Evolutionary conservation across 2,888 invertebrate species (phyloP).

Genomic region (Lithosia quadra): DNA sequence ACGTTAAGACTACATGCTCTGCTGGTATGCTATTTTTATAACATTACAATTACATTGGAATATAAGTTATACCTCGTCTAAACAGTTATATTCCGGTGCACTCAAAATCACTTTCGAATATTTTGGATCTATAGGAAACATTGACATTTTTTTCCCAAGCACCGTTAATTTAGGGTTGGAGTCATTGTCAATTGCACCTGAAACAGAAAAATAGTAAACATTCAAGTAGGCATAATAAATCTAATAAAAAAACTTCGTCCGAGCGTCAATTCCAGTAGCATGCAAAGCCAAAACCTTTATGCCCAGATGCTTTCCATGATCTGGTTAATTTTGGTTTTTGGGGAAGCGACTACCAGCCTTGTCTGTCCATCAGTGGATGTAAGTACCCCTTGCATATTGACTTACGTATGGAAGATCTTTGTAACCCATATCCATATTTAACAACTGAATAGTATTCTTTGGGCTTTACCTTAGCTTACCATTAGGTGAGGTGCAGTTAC

Average conservation of each 20-base stretch:
- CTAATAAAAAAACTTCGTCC: neutral
- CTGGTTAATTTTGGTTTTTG: neutral
- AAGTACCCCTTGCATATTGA: no score
- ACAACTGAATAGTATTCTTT: no score
- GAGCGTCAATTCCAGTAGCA: neutral
- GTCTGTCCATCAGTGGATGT: no score
- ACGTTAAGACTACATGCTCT: neutral
- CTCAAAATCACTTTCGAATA: constrained; percentile 93
- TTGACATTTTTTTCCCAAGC: constrained; percentile 94
- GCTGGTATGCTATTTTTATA: neutral
- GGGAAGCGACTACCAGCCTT: no score
- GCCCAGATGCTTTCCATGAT: neutral
- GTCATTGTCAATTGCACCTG: constrained; percentile 89
- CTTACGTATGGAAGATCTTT: no score
- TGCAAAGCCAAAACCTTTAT: neutral
- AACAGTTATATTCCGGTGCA: constrained; percentile 91
- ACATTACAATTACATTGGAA: neutral
- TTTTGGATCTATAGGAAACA: constrained; percentile 97
- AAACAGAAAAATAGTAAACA: constrained; percentile 39
- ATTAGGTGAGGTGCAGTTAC: no score
- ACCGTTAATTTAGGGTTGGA: constrained; percentile 90
- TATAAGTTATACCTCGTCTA: constrained; percentile 88
- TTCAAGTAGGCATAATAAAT: neutral
- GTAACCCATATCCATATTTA: no score
- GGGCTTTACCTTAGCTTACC: no score